phyloP scores from a whole-genome alignment of 1,140 invertebrate genomes.

The Drosophila nigrodunni region DNA sequence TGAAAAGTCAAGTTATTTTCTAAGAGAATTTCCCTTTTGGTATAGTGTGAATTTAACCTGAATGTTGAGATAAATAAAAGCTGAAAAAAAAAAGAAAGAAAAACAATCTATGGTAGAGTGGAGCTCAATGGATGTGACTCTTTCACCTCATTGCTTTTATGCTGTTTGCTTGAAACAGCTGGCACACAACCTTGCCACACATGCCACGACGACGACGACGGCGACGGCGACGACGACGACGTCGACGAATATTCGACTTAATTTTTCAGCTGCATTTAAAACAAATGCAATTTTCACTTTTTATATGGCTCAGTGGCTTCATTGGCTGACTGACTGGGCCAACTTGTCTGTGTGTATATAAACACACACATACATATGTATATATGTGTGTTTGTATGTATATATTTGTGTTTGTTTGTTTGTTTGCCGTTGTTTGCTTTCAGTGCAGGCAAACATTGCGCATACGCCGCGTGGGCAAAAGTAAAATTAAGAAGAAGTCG shows the following conservation, averaged over 20 bases:
- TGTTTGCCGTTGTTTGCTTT: slow-evolving; percentile 50
- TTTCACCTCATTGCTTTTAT: slow-evolving; percentile 1
- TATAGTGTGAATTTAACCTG: neutral
- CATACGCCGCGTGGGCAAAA: slow-evolving; percentile 72
- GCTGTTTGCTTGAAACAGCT: slow-evolving; percentile 2
- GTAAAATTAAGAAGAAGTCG: slow-evolving; percentile 65
- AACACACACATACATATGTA: slow-evolving; percentile 4
- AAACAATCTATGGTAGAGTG: neutral
- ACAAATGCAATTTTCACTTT: slow-evolving; percentile 82
- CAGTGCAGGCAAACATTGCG: slow-evolving; percentile 67
- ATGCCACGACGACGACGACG: neutral
- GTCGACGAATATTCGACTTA: slow-evolving; percentile 37
- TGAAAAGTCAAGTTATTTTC: neutral
- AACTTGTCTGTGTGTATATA: slow-evolving; percentile 17
- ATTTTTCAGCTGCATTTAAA: slow-evolving; percentile 71
- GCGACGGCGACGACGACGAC: too few species aligned
- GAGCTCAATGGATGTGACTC: neutral
- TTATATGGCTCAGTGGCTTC: slow-evolving; percentile 54
- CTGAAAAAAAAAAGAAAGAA: too few species aligned
- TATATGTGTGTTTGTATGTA: slow-evolving; percentile 40
- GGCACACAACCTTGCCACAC: slow-evolving; percentile 34
- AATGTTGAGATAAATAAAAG: neutral
- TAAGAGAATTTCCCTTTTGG: neutral
- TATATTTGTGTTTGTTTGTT: slow-evolving; percentile 45
- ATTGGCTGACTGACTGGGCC: slow-evolving; percentile 54